A percentile compares a stretch with the other conserved stretches of the same genome.
Conservation (phyloP, 2,888 invertebrate species). For the Orthonevra nobilis region DNA sequence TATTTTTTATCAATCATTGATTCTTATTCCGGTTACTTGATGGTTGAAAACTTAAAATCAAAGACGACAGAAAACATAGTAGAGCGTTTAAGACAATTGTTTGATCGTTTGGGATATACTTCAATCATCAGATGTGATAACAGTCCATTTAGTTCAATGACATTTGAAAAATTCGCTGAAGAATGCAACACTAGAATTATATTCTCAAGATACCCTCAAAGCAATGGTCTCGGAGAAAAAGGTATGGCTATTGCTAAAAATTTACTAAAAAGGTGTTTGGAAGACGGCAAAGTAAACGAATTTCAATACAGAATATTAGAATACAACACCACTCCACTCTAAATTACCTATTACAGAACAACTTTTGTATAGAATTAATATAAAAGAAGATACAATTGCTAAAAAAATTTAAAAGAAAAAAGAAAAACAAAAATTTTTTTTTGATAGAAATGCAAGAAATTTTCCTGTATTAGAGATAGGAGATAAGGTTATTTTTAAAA, state of each 20-base stretch:
- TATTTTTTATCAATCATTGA: conserved; percentile 10
- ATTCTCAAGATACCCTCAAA: conserved; percentile 68
- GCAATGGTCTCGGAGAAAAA: conserved; percentile 68
- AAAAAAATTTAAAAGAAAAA: too few relatives aligned
- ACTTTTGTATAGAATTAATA: conserved; percentile 20
- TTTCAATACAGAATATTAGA: too few relatives aligned
- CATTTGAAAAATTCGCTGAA: too few relatives aligned
- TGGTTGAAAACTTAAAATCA: conserved; percentile 3
- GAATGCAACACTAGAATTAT: conserved; percentile 66
- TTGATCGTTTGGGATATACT: too few relatives aligned
- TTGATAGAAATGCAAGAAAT: too few relatives aligned
- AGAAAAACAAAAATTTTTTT: too few relatives aligned
- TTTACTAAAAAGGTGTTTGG: conserved; percentile 56
- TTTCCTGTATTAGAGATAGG: too few relatives aligned
- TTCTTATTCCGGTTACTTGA: conserved; percentile 19
- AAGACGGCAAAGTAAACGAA: too few relatives aligned
- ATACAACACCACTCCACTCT: conserved; percentile 6
- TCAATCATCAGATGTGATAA: too few relatives aligned
- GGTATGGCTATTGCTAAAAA: conserved; percentile 23
- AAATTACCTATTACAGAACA: conserved; percentile 27
- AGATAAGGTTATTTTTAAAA: too few relatives aligned
- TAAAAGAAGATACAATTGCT: conserved; percentile 31
- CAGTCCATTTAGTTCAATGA: conserved; percentile 71
- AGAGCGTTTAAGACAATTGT: too few relatives aligned
- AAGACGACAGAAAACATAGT: conserved; percentile 49